phyloP scores from a whole-genome alignment of 2,113 vertebrate species.

The Otus sunia region DNA sequence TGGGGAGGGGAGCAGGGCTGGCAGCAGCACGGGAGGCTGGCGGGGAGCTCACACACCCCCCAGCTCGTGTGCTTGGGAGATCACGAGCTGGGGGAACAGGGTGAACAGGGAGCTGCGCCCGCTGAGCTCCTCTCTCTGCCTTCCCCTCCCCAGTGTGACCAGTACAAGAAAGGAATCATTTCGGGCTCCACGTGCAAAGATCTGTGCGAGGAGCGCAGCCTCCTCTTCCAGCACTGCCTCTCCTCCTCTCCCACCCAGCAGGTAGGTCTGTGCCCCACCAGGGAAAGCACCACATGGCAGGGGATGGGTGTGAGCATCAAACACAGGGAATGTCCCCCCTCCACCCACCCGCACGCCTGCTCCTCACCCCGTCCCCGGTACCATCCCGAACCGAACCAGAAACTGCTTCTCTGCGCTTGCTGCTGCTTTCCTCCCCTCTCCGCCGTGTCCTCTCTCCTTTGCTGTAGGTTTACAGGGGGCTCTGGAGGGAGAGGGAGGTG shows the following conservation, averaged over 20 bases:
- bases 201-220: constrained; percentile 84
- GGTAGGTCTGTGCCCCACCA: constrained; percentile 64
- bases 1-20: neutral
- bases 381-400: accelerated
- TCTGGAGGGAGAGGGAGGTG: constrained; percentile 89
- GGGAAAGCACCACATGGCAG: accelerated
- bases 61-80: neutral
- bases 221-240: constrained; percentile 87
- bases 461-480: constrained; percentile 87
- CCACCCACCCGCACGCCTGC: neutral
- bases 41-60: accelerated
- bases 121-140: neutral
- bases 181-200: constrained; percentile 91
- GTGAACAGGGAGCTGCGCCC: accelerated
- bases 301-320: neutral
- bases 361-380: neutral
- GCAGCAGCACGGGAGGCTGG: accelerated
- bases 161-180: constrained; percentile 93
- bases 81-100: neutral
- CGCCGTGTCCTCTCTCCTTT: neutral
- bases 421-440: neutral
- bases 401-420: neutral
- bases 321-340: neutral
- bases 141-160: constrained; percentile 84
- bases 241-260: constrained; percentile 86